Conservation (phyloP, 2,113 vertebrate species). For the Telmatochromis brachygnathus region DNA sequence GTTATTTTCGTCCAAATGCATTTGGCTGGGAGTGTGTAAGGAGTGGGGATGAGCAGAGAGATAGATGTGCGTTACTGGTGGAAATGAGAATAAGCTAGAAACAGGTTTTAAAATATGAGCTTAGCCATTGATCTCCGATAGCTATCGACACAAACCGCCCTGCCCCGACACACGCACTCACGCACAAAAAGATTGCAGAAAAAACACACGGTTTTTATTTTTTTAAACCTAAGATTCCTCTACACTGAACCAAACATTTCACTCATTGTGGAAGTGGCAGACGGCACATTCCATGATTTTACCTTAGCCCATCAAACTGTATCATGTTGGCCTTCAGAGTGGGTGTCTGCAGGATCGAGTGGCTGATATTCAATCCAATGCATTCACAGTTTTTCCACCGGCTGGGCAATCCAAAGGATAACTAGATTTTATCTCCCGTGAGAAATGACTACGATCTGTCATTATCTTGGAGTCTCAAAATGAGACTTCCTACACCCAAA, state of each 20-base stretch:
- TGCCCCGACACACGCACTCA: background rate
- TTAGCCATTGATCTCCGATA: conserved; percentile 9
- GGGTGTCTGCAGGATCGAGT: conserved; percentile 59
- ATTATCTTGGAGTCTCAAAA: conserved; percentile 61
- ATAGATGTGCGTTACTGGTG: conserved; percentile 28
- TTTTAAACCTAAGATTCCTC: conserved; percentile 24
- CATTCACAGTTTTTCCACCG: conserved; percentile 52
- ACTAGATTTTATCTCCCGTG: conserved; percentile 57
- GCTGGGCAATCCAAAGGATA: conserved; percentile 62
- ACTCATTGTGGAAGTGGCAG: conserved; percentile 28
- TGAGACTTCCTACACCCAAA: conserved; percentile 59
- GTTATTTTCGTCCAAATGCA: conserved; percentile 50
- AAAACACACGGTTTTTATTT: conserved; percentile 17
- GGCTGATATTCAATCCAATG: conserved; percentile 63
- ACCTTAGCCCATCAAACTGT: conserved; percentile 49
- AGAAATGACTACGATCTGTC: conserved; percentile 61
- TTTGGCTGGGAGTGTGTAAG: conserved; percentile 58
- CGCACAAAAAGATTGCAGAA: background rate
- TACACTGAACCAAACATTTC: conserved; percentile 30
- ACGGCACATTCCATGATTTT: conserved; percentile 59
- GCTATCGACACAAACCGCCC: background rate
- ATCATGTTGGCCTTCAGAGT: conserved; percentile 57
- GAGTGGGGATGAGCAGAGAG: conserved; percentile 30
- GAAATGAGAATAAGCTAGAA: conserved; percentile 40
- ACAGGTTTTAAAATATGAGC: conserved; percentile 37